Percentiles rank a stretch among this genome's conserved stretches.
These are phyloP conservation scores for Chaunax sp. DNA, from an alignment of 2,797 vertebrate species.

Conservation along the genomic window DNA sequence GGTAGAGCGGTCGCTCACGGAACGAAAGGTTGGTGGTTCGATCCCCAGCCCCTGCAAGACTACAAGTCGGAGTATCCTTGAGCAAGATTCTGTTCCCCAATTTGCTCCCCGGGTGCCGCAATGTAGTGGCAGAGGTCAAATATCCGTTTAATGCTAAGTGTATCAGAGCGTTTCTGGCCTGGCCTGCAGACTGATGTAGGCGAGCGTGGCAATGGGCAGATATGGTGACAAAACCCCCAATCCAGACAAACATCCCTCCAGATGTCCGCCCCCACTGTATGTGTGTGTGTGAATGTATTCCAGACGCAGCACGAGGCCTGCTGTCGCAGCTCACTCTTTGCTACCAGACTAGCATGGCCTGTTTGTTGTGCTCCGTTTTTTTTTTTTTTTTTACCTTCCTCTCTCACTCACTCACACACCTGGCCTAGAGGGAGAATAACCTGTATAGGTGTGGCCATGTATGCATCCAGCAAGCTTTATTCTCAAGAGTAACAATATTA, in stretches of 20 bases:
- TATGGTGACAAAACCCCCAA: conserved; percentile 13
- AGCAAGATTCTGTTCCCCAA: no score
- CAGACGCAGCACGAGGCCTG: conserved; percentile 24
- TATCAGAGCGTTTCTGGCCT: neutral
- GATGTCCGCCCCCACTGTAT: conserved; percentile 16
- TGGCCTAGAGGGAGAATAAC: conserved; percentile 50
- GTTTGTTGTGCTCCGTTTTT: conserved; percentile 5
- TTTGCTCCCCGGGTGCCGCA: no score
- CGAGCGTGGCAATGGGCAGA: neutral
- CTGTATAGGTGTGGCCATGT: conserved; percentile 65
- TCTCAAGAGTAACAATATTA: conserved; percentile 11
- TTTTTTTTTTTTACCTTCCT: neutral
- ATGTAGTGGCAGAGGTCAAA: no score
- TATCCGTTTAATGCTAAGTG: no score
- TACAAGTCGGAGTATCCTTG: no score
- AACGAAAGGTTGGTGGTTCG: no score
- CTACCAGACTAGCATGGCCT: conserved; percentile 19
- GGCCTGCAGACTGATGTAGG: neutral
- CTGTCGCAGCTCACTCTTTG: conserved; percentile 11
- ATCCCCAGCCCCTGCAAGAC: no score
- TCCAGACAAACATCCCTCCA: conserved; percentile 36
- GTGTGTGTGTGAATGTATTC: neutral
- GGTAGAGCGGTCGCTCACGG: no score
- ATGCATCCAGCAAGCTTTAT: conserved; percentile 21
- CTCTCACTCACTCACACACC: conserved; percentile 4